These are phyloP conservation scores for Actinia equina DNA, from an alignment of 64 coral and sea anemone species.

Conservation along the genomic window DNA sequence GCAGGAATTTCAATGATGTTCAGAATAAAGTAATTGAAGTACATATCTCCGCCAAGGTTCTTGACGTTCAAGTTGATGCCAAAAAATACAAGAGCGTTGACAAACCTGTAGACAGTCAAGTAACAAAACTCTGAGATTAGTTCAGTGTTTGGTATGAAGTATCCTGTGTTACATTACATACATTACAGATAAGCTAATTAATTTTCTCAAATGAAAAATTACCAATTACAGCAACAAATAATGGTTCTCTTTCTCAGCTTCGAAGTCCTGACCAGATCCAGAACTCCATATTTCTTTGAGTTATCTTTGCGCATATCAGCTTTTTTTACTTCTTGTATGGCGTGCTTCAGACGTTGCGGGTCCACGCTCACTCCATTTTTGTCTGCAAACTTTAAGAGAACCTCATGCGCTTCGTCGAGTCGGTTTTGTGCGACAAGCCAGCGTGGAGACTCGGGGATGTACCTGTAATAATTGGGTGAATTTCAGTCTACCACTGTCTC, in stretches of 20 bases:
- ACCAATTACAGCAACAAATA: conserved; percentile 85
- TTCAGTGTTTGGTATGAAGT: too few relatives aligned
- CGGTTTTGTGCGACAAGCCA: conserved; percentile 85
- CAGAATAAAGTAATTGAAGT: conserved; percentile 78
- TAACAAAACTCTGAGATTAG: neutral
- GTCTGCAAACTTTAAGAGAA: conserved; percentile 61
- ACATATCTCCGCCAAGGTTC: conserved; percentile 75
- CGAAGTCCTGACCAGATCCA: conserved; percentile 56
- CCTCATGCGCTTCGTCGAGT: conserved; percentile 67
- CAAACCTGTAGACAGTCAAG: conserved; percentile 47
- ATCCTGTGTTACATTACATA: too few relatives aligned
- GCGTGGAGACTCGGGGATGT: conserved; percentile 80
- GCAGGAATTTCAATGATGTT: conserved; percentile 54
- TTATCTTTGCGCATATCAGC: conserved; percentile 12
- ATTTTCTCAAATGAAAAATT: neutral
- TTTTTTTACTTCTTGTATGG: conserved; percentile 62
- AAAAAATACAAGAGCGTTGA: conserved; percentile 77
- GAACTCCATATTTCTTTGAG: conserved; percentile 42
- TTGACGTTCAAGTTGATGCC: conserved; percentile 78
- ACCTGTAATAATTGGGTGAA: conserved; percentile 10
- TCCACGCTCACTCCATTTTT: conserved; percentile 57
- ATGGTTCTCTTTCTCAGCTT: conserved; percentile 82
- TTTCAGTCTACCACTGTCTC: too few relatives aligned
- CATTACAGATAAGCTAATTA: too few relatives aligned
- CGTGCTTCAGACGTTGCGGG: conserved; percentile 32